Base-by-base conservation (phyloP, 2,888 invertebrate genomes). In the Cheilosia pagana region DNA sequence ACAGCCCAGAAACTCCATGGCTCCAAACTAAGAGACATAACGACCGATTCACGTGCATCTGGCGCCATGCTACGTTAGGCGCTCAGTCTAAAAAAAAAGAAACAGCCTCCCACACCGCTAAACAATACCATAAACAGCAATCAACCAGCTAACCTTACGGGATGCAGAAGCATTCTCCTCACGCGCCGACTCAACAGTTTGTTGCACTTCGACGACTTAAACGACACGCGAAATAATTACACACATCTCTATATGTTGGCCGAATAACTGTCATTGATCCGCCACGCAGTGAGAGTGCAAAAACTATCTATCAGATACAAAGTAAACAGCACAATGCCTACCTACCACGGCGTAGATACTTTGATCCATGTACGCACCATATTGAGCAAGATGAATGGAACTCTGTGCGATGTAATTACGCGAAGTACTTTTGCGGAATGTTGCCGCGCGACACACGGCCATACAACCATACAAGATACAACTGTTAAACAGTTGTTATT, bases 181-280 rank as follows among this genome's bases (percentile, higher is more conserved):
- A 59, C 53, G 53, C 43, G 31, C 43, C 65, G 28, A 60, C 67
- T 52, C 39, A 25, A 0, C 50, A 68, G 60, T 75, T 81, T 74
- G 68, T 68, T 81, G 68, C 68, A 75, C 68, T 75, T 68, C 31
- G 62, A 55, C 43, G n/a, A 55, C 68, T 41, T 55, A 57, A 75
- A 60, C 68, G 63, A 50, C 39, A 68, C 39, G 28, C 8, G 19
- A 75, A 81, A 68, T 57, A 62, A 75, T 63, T 57, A 55, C 50
- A 21, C 75, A 68, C 53, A 60, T 25, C 57, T 52, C 19, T 35
- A 48, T 41, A 19, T 28, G 28, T 81, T 48, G 57, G 39, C 45
- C 60, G 50, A 28, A 35, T 82, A 78, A 82, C 82, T 82, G 82
- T 82, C 81, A 76, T 77, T 77, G 60, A 71, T 77, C 71, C 10